These are phyloP conservation scores for Drosophila macrospina DNA, from an alignment of 2,888 invertebrate species.

Conservation along the genomic window DNA sequence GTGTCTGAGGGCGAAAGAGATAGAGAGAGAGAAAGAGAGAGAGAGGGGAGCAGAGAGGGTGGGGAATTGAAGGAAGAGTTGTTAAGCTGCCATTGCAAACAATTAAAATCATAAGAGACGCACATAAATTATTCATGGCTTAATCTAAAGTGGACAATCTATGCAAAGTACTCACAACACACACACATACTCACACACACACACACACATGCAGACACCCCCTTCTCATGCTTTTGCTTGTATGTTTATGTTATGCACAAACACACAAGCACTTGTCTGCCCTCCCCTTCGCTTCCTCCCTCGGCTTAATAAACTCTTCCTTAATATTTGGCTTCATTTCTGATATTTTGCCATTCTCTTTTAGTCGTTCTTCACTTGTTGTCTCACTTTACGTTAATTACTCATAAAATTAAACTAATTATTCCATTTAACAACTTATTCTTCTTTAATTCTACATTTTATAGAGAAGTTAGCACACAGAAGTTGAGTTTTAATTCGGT, in stretches of 20 bases:
- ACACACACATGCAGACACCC: conserved; percentile 17
- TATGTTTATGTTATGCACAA: conserved; percentile 6
- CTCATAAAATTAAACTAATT: conserved; percentile 31
- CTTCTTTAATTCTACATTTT: background rate
- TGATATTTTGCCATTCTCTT: background rate
- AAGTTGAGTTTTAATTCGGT: too few relatives aligned
- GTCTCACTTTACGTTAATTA: conserved; percentile 3
- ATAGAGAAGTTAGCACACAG: background rate
- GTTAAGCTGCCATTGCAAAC: conserved; percentile 84
- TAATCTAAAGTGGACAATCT: conserved; percentile 85
- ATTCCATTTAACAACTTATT: conserved; percentile 3
- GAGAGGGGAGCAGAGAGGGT: background rate
- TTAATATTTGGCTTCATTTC: background rate
- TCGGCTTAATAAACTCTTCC: background rate
- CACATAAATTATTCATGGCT: conserved; percentile 85
- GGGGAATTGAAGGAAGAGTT: conserved; percentile 58
- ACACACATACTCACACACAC: conserved; percentile 28
- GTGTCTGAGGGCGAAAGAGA: conserved; percentile 9
- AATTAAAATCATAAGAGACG: conserved; percentile 85
- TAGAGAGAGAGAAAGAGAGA: background rate
- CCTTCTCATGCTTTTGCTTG: conserved; percentile 10
- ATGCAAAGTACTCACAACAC: conserved; percentile 77
- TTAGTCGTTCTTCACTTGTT: background rate
- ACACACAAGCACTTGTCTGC: conserved; percentile 4
- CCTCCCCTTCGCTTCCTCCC: background rate